Conservation (phyloP, 1,140 invertebrate species). For the Drosophila persimilis region DNA sequence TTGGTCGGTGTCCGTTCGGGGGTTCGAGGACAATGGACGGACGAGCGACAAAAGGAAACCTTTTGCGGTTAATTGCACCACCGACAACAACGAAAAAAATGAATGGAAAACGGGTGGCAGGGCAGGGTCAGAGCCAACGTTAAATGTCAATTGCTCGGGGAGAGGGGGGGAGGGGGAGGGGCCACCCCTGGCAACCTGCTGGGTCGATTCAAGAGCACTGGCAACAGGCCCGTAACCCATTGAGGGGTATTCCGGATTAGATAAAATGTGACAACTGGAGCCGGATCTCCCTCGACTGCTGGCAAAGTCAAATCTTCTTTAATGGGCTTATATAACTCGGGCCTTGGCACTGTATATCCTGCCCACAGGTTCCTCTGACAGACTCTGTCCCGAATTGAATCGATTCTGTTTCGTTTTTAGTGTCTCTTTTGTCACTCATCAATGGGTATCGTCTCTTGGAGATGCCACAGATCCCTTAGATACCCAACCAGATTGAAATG, state of each 20-base stretch:
- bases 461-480: too few relatives aligned
- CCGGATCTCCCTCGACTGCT: background rate
- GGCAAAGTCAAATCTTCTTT: too few relatives aligned
- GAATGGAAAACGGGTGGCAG: slow-evolving; percentile 5
- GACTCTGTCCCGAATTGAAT: background rate
- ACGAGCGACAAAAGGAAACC: slow-evolving; percentile 77
- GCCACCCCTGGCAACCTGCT: slow-evolving; percentile 52
- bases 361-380: background rate
- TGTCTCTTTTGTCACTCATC: too few relatives aligned
- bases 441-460: too few relatives aligned
- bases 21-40: slow-evolving; percentile 10
- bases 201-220: slow-evolving; percentile 28
- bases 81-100: slow-evolving; percentile 24
- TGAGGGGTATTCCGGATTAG: slow-evolving; percentile 25
- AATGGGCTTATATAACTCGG: too few relatives aligned
- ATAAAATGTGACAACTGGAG: slow-evolving; percentile 11
- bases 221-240: slow-evolving; percentile 27
- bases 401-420: too few relatives aligned
- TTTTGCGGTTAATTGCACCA: slow-evolving; percentile 78
- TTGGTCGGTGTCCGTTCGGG: slow-evolving; percentile 37
- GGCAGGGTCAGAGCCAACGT: slow-evolving; percentile 62
- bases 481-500: too few relatives aligned
- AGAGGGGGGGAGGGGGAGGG: too few relatives aligned
- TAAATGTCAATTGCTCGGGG: slow-evolving; percentile 70
- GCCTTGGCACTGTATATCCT: too few relatives aligned